phyloP scores from a whole-genome alignment of 1,140 invertebrate species.

The Eurosta solidaginis region DNA sequence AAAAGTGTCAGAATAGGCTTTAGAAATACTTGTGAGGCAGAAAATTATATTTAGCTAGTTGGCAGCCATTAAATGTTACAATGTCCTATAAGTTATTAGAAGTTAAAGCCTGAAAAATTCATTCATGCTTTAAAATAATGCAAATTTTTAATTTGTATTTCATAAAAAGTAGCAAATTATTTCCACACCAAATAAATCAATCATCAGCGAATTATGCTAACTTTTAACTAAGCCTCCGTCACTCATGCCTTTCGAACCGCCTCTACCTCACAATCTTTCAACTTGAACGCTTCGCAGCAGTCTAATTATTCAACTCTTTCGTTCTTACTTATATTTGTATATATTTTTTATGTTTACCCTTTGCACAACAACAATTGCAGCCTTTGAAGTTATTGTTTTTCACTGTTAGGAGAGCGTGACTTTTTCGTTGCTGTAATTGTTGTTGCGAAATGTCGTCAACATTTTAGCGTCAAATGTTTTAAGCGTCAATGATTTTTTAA shows the following conservation, averaged over 20 bases:
- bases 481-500: slow-evolving; percentile 57
- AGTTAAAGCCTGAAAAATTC: too few relatives aligned
- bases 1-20: background rate
- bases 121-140: too few relatives aligned
- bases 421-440: background rate
- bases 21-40: too few relatives aligned
- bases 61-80: too few relatives aligned
- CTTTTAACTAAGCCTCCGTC: background rate
- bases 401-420: slow-evolving; percentile 1
- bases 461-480: slow-evolving; percentile 9
- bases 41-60: too few relatives aligned
- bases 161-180: background rate
- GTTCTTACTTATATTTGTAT: background rate
- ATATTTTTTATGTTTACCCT: background rate
- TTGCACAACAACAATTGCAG: slow-evolving; percentile 14
- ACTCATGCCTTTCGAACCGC: background rate
- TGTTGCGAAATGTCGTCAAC: background rate
- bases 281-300: background rate
- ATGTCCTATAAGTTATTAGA: too few relatives aligned
- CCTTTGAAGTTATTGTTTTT: slow-evolving; percentile 22
- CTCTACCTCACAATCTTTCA: too few relatives aligned
- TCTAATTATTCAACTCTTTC: slow-evolving; percentile 28
- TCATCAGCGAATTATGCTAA: background rate
- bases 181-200: background rate
- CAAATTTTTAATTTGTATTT: too few relatives aligned